These are phyloP conservation scores for Felis chaus DNA, from an alignment of 2,113 vertebrate species.

Conservation along the genomic window DNA sequence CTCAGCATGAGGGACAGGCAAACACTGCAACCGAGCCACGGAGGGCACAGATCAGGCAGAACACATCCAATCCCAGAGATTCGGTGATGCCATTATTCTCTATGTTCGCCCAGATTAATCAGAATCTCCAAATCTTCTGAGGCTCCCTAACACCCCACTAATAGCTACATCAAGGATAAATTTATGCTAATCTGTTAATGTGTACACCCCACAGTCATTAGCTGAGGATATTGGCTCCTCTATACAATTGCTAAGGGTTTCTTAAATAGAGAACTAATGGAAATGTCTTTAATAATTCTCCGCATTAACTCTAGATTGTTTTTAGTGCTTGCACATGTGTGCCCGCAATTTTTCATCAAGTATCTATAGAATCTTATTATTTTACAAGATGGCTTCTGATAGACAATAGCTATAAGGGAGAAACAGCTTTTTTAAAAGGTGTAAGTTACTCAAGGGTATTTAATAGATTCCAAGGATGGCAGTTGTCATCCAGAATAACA, in stretches of 20 bases:
- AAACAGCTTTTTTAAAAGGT: slow-evolving; percentile 50
- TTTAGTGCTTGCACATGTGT: slow-evolving; percentile 58
- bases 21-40: not conserved
- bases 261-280: slow-evolving; percentile 79
- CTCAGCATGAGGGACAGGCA: not conserved
- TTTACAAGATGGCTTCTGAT: slow-evolving; percentile 69
- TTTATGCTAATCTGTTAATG: slow-evolving; percentile 80
- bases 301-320: slow-evolving; percentile 57
- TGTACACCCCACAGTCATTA: slow-evolving; percentile 76
- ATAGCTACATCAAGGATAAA: slow-evolving; percentile 80
- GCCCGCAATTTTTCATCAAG: slow-evolving; percentile 67
- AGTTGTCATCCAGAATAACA: slow-evolving; percentile 65
- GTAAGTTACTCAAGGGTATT: slow-evolving; percentile 45
- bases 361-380: slow-evolving; percentile 44
- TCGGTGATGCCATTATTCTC: slow-evolving; percentile 35
- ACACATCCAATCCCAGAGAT: slow-evolving; percentile 30
- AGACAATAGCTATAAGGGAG: slow-evolving; percentile 32
- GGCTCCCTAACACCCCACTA: slow-evolving; percentile 62
- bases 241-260: slow-evolving; percentile 73
- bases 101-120: slow-evolving; percentile 64
- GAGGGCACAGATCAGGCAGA: slow-evolving; percentile 16
- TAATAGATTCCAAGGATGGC: not conserved
- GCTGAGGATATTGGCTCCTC: slow-evolving; percentile 72
- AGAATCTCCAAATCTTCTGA: slow-evolving; percentile 61
- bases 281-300: slow-evolving; percentile 76